Percentiles rank a stretch among this genome's conserved stretches.
Conservation (phyloP, 2,888 invertebrate genomes). For the Nematopogon swammerdamellus region DNA sequence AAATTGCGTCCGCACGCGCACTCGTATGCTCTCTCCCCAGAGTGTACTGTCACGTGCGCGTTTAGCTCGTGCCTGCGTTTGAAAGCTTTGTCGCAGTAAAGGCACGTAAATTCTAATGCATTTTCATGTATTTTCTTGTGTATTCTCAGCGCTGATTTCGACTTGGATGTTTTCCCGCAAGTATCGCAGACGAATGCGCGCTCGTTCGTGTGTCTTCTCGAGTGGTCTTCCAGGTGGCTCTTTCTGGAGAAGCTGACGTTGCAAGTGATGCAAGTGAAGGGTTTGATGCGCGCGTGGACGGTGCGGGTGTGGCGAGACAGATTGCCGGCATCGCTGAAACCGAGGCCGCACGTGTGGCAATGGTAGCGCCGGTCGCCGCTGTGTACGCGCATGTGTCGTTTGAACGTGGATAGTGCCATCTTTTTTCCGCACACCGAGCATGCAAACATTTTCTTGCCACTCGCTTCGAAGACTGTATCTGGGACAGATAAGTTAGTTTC, state of each 20-base stretch:
- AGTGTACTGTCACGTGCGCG: conserved; percentile 54
- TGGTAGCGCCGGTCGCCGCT: conserved; percentile 31
- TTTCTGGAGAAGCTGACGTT: conserved; percentile 42
- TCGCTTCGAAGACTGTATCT: too few species aligned
- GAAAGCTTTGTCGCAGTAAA: conserved; percentile 52
- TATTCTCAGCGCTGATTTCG: conserved; percentile 47
- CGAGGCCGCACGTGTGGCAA: conserved; percentile 52
- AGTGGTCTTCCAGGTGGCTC: conserved; percentile 47
- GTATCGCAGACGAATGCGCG: conserved; percentile 49
- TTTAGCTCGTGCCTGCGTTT: conserved; percentile 48
- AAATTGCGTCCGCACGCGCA: conserved; percentile 46
- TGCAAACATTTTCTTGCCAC: conserved; percentile 17
- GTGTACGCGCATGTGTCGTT: conserved; percentile 45
- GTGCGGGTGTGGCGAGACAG: conserved; percentile 49
- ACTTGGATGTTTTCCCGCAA: conserved; percentile 52
- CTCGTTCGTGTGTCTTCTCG: conserved; percentile 35
- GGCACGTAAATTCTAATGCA: conserved; percentile 33
- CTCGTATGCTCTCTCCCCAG: conserved; percentile 48
- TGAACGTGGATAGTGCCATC: conserved; percentile 25
- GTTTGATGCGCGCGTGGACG: conserved; percentile 40
- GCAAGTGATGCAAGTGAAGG: conserved; percentile 46
- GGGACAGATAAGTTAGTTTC: too few species aligned
- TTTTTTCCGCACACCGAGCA: conserved; percentile 39
- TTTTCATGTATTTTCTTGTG: conserved; percentile 38
- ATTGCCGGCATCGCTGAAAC: conserved; percentile 43